Base-by-base conservation (phyloP, 1,140 invertebrate genomes). In the Papilio polyxenes region DNA sequence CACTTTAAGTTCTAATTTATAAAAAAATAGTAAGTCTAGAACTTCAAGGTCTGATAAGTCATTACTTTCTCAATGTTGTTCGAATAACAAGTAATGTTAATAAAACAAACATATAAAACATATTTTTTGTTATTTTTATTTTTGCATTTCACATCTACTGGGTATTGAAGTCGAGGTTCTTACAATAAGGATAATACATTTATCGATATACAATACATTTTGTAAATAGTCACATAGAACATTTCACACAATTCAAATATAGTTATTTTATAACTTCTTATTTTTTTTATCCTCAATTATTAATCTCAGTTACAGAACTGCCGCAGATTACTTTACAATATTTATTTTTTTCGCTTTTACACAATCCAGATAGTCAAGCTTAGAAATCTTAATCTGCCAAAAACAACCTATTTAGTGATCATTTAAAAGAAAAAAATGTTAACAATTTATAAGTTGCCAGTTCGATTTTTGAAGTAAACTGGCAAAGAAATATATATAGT, bases 71-170 rank as follows among this genome's bases (percentile, higher is more conserved):
- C 40, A 44, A 44, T 44, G 7, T 44, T 44, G 40, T 44, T 44
- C 4, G 3, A 44, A 44, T 44, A 6, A 44, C 1, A 44, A 44
- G 40, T 53, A 53, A 53, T 15, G 51, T 17, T 59, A 62, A 62
- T 62, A 62, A 62, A 62, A 62, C 59, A n/a, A 62, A 62, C 20
- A 62, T 20, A 20, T 62, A 62, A 62, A 62, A 78, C 49, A 20
- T 48, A 49, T 48, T 20, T n/a, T 31, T 48, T 44, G 20, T 75
- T 8, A 44, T 75, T 11, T 75, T 44, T 75, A 75, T 75, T 44
- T 75, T 75, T 75, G 74, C 74, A 75, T 75, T 75, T 75, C 74
- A 75, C n/a, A 62, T 62, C 59, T 62, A 62, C 59, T 62, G 59
- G 59, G 40, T 48, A 75, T 37, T 44, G 8, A 48, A 75, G 44